Percentiles rank a stretch among this genome's conserved stretches.
Evolutionary conservation across 2,797 vertebrate species (phyloP).

Genomic region (Geotrypetes seraphini): DNA sequence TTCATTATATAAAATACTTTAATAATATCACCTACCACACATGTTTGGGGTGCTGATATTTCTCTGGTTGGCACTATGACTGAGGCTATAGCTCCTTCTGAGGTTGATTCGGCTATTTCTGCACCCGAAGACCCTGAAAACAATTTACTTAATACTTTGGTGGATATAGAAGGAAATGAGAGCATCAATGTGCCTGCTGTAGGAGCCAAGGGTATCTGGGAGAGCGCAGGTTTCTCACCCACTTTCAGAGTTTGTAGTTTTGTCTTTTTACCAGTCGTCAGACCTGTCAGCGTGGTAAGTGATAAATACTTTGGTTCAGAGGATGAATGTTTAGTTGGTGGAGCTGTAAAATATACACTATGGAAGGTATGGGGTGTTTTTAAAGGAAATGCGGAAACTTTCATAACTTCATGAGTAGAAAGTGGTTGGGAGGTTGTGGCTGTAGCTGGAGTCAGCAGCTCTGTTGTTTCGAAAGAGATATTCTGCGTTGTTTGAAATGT

Average conservation of each 20-base stretch:
- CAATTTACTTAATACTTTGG: constrained; percentile 6
- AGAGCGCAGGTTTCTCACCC: not conserved
- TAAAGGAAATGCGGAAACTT: not conserved
- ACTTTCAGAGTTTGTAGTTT: not conserved
- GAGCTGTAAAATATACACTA: not conserved
- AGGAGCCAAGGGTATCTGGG: not conserved
- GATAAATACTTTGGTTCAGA: constrained; percentile 1
- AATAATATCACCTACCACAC: constrained; percentile 44
- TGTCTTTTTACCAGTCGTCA: not conserved
- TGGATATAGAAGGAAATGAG: constrained; percentile 8
- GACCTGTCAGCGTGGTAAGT: not conserved
- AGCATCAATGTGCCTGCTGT: constrained; percentile 11
- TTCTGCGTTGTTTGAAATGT: constrained; percentile 8
- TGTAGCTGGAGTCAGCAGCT: not conserved
- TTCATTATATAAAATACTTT: too few relatives aligned
- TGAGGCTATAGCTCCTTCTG: not conserved
- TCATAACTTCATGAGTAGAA: not conserved
- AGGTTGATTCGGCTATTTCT: constrained; percentile 5
- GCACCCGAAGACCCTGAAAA: constrained; percentile 18
- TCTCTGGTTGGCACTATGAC: constrained; percentile 13
- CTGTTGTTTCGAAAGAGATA: rapidly evolving
- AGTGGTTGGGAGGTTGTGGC: not conserved
- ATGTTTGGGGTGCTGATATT: constrained; percentile 21
- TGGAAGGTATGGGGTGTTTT: not conserved
- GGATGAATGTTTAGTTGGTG: not conserved